Percentiles rank a stretch among this genome's conserved stretches.
Evolutionary conservation across 2,797 vertebrate genomes (phyloP).

Genomic region (Peromyscus melanophrys): DNA sequence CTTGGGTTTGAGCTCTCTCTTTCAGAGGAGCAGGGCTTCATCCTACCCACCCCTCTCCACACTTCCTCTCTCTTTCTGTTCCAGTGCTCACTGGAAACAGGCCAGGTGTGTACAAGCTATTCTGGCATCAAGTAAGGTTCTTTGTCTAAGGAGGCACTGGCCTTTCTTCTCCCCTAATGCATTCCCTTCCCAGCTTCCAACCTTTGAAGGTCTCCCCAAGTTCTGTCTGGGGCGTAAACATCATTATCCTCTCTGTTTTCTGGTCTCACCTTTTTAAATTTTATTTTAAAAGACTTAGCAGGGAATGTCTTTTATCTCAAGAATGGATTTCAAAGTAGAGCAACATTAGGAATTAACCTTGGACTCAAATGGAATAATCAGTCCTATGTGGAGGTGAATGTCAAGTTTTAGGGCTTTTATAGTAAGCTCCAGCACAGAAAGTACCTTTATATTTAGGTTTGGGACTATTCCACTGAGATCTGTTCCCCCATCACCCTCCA

Average conservation of each 20-base stretch:
- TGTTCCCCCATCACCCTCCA: not conserved
- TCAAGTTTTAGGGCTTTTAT: not conserved
- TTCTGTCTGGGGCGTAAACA: not conserved
- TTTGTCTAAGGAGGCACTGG: not conserved
- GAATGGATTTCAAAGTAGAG: not conserved
- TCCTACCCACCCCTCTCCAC: not conserved
- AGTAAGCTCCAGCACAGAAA: not conserved
- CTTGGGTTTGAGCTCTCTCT: not conserved
- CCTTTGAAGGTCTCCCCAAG: not conserved
- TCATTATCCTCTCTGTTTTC: not conserved
- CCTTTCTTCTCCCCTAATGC: not conserved
- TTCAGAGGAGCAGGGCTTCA: not conserved
- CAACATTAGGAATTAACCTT: not conserved
- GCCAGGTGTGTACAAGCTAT: not conserved
- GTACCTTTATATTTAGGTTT: not conserved
- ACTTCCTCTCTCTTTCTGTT: no score
- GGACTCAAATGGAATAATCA: not conserved
- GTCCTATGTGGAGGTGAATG: not conserved
- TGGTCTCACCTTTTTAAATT: not conserved
- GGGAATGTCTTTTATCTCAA: not conserved
- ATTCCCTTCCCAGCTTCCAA: not conserved
- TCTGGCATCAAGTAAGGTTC: not conserved
- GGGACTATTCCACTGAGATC: not conserved
- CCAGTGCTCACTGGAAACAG: not conserved
- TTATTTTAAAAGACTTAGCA: not conserved